phyloP scores from a whole-genome alignment of 2,113 vertebrate species.

The Campylomormyrus numenius region DNA sequence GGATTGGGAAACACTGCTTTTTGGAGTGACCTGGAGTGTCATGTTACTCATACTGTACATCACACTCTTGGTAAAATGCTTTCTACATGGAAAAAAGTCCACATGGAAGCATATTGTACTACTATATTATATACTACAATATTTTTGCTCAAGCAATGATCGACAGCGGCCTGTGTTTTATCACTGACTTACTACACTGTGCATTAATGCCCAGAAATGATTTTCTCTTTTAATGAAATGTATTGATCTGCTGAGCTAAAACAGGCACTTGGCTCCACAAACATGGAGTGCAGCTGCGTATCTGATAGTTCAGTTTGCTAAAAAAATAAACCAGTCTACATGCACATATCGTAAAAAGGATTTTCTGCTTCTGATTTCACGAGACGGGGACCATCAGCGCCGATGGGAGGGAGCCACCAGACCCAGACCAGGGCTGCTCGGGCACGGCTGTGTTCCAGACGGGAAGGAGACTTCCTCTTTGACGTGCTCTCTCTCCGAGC shows the following conservation, averaged over 20 bases:
- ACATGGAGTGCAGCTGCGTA: neutral
- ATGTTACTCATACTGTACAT: neutral
- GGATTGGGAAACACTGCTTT: neutral
- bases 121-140: neutral
- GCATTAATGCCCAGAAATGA: neutral
- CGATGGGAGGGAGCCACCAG: neutral
- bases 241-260: neutral
- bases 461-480: neutral
- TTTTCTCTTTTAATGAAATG: neutral
- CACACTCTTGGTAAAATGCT: neutral
- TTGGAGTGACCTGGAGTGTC: neutral
- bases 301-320: neutral
- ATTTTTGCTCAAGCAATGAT: neutral
- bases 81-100: neutral
- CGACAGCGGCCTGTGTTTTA: neutral
- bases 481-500: neutral
- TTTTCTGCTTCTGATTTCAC: neutral
- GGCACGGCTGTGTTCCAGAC: neutral
- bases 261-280: neutral
- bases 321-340: neutral
- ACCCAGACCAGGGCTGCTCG: neutral
- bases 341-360: neutral
- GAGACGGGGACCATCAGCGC: neutral
- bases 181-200: neutral
- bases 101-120: neutral